Percentiles rank a stretch among this genome's conserved stretches.
Evolutionary conservation across 2,888 invertebrate species (phyloP).

Genomic region (Heliconius cydno): DNA sequence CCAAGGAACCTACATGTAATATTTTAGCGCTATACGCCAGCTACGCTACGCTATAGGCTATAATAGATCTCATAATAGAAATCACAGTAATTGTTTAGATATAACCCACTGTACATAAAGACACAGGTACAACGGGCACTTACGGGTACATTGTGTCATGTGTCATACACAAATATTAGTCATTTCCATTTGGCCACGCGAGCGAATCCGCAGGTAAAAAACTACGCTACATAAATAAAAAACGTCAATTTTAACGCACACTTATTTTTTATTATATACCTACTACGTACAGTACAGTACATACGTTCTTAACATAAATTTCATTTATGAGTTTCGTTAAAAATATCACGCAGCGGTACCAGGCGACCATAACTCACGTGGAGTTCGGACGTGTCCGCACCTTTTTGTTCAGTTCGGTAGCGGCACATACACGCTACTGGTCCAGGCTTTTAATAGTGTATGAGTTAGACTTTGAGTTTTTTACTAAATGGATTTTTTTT

Average conservation of each 20-base stretch:
- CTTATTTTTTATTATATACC: constrained; percentile 3
- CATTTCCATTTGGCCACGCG: background rate
- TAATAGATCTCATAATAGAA: too few relatives aligned
- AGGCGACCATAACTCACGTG: constrained; percentile 67
- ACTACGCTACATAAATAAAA: background rate
- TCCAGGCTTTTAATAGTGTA: constrained; percentile 45
- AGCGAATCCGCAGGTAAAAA: background rate
- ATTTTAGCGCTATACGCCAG: too few relatives aligned
- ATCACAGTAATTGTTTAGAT: too few relatives aligned
- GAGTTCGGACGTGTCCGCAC: constrained; percentile 62
- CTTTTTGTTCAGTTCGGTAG: constrained; percentile 45
- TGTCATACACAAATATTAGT: background rate
- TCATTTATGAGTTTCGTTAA: constrained; percentile 50
- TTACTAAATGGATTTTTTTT: background rate
- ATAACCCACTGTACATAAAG: too few relatives aligned
- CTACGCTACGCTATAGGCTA: too few relatives aligned
- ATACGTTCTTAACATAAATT: constrained; percentile 39
- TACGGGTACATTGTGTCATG: background rate
- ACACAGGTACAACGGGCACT: background rate
- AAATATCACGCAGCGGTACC: constrained; percentile 56
- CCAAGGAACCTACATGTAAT: too few relatives aligned
- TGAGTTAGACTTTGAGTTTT: constrained; percentile 35
- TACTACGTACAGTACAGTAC: constrained; percentile 3
- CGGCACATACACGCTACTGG: constrained; percentile 42
- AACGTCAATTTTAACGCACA: background rate